These are phyloP conservation scores for Nephila pilipes DNA, from an alignment of 1,140 invertebrate species.

Conservation along the genomic window DNA sequence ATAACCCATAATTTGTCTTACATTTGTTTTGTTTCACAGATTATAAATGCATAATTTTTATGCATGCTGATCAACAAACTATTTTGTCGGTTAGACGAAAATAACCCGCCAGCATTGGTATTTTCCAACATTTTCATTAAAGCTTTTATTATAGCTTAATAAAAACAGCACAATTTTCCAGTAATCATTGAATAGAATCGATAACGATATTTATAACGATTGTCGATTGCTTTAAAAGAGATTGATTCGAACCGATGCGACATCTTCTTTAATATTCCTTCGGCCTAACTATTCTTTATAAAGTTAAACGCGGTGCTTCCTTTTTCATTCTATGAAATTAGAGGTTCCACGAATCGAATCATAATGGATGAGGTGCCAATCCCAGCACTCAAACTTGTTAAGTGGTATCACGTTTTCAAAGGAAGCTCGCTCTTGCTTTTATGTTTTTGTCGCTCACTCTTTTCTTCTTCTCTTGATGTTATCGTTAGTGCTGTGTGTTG, in stretches of 20 bases:
- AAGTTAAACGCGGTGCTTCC: neutral
- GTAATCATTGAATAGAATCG: neutral
- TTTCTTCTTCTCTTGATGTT: neutral
- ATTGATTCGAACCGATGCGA: neutral
- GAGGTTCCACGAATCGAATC: neutral
- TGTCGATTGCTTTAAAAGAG: neutral
- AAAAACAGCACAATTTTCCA: neutral
- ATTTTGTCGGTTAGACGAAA: too few species aligned
- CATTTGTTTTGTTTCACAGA: too few species aligned
- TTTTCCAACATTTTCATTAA: too few species aligned
- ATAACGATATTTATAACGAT: neutral
- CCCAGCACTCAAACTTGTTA: neutral
- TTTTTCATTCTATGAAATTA: neutral
- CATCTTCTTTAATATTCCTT: neutral
- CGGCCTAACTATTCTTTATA: neutral
- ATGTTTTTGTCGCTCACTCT: neutral
- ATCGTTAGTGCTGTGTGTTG: neutral
- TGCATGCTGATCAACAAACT: too few species aligned
- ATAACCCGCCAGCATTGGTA: too few species aligned
- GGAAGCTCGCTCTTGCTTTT: neutral
- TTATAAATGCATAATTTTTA: too few species aligned
- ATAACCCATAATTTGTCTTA: too few species aligned
- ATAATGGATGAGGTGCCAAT: slow-evolving; percentile 1
- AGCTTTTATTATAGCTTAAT: neutral
- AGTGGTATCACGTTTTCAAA: neutral